phyloP scores from a whole-genome alignment of 1,140 invertebrate genomes.

The Drosophila bocki region DNA sequence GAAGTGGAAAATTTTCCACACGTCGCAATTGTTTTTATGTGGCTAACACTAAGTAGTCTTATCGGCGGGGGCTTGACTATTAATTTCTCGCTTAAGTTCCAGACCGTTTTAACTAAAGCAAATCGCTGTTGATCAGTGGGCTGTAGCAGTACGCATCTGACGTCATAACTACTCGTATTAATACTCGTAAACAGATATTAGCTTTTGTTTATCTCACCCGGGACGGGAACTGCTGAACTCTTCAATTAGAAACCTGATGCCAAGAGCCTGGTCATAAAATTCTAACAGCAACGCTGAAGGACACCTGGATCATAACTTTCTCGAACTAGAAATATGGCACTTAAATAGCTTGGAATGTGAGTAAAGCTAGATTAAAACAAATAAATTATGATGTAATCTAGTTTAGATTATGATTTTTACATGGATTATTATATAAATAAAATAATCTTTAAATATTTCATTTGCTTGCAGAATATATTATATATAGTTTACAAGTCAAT shows the following conservation, averaged over 20 bases:
- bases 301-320: constrained; percentile 29
- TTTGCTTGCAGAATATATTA: not conserved
- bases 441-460: not conserved
- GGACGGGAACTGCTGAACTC: constrained; percentile 18
- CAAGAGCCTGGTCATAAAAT: constrained; percentile 38
- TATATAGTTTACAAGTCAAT: constrained; percentile 9
- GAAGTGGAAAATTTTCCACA: constrained; percentile 62
- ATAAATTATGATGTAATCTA: not conserved
- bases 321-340: constrained; percentile 3
- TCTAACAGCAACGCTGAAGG: constrained; percentile 9
- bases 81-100: constrained; percentile 5
- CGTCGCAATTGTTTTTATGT: constrained; percentile 55
- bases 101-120: constrained; percentile 14
- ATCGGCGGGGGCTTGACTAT: constrained; percentile 17
- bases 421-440: not conserved
- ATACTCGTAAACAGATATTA: constrained; percentile 4
- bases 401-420: not conserved
- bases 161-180: not conserved
- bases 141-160: constrained; percentile 43
- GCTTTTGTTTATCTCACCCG: constrained; percentile 29
- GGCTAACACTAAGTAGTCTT: constrained; percentile 26
- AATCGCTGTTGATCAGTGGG: constrained; percentile 13
- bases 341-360: constrained; percentile 13
- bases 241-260: constrained; percentile 29
- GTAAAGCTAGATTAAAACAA: not conserved